Evolutionary conservation across 2,797 vertebrate species (phyloP).

Genomic region (Takifugu ocellatus): DNA sequence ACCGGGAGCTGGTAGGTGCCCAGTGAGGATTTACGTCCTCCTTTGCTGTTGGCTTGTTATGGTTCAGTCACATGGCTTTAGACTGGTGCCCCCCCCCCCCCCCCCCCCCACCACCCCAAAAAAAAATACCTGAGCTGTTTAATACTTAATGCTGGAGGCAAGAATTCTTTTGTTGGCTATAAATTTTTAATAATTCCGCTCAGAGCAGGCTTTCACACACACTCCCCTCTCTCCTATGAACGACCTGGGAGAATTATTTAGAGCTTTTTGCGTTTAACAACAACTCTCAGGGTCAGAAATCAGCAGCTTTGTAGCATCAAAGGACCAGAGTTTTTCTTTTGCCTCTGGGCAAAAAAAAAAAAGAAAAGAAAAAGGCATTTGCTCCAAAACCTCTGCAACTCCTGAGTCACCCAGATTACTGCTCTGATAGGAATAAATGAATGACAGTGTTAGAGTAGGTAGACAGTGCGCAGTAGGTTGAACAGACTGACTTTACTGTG

Average conservation of each 20-base stretch:
- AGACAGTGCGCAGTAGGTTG: too few relatives aligned
- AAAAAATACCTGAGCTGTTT: conserved; percentile 2
- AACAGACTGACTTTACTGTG: too few relatives aligned
- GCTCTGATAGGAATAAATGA: too few relatives aligned
- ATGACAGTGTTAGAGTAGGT: too few relatives aligned
- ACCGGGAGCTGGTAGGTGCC: conserved; percentile 31
- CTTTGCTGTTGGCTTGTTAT: conserved; percentile 24
- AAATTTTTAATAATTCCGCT: conserved; percentile 14
- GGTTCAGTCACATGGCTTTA: conserved; percentile 30
- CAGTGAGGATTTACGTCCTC: conserved; percentile 41
- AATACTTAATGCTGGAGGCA: conserved; percentile 2
- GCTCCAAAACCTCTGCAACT: too few relatives aligned
- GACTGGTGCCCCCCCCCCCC: conserved; percentile 20
- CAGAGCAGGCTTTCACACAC: conserved; percentile 3
- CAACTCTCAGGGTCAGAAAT: conserved; percentile 33
- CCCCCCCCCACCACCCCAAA: too few relatives aligned
- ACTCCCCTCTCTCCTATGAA: conserved; percentile 3
- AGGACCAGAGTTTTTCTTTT: not conserved
- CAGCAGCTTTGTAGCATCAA: conserved; percentile 26
- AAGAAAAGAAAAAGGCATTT: too few relatives aligned
- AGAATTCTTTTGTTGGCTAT: conserved; percentile 12
- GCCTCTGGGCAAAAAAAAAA: too few relatives aligned
- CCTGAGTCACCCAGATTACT: too few relatives aligned
- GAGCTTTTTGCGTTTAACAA: conserved; percentile 29
- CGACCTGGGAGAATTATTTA: conserved; percentile 21